Evolutionary conservation across 2,797 vertebrate genomes (phyloP), one percentile per base, ranked within the genome.

Genomic region (Muscicapa comitata): DNA sequence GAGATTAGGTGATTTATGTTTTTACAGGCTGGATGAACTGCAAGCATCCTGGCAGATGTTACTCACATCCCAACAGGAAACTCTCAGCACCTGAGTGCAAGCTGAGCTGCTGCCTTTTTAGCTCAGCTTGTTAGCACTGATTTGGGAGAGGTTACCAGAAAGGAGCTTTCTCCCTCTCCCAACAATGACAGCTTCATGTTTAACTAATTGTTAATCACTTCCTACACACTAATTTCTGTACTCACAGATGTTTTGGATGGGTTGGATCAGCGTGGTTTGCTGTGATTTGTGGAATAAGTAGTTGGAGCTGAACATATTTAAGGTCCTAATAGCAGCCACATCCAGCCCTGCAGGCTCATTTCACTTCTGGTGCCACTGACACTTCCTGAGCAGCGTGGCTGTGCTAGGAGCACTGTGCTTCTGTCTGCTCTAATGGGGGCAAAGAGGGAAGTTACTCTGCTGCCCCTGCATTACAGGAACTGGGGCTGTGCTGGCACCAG

Each of bases 271-370:
- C 26, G 31, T 33, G 18, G 14, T 74, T 83, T 87, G 21, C 50
- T 82, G 29, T 38, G 37, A 25, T 20, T 77, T 59, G 13, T 16
- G 6, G 57, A 33, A 74, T 66, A 82, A 77, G n/a, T 10, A 33
- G 8, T 48, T 67, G 13, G 13, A 86, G 42, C 33, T 86, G 21
- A 23, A 33, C 21, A 8, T 7, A 57, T 20, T 57, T 48, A 33
- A 24, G 4, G 0, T 63, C 57, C 58, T 53, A 29, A 33, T 10
- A 50, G 50, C 37, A 63, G 7, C 31, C 24, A 54, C 0, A 0
- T 45, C 78, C 61, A 63, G 37, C 45, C 37, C 66, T 47, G 29
- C 19, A 59, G 67, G 47, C 15, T 83, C n/a, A 12, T 76, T 61
- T 82, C 26, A 35, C 47, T 62, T 14, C 24, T 62, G 42, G 28